Conservation (phyloP, 2,888 invertebrate genomes). For the Ctena decussata region DNA sequence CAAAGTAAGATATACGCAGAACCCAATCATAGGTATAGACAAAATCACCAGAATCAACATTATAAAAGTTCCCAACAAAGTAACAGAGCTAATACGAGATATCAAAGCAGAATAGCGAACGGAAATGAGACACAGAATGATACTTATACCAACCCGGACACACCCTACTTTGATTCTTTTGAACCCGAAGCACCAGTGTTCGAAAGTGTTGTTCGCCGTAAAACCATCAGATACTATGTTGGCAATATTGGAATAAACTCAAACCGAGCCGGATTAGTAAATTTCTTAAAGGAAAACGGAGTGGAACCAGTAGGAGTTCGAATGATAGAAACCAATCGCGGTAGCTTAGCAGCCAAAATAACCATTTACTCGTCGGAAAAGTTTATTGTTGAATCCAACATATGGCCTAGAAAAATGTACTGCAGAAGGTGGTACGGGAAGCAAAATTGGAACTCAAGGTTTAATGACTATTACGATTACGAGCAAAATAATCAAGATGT, state of each 20-base stretch:
- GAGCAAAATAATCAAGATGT: background rate
- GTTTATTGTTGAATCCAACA: background rate
- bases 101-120: too few species aligned
- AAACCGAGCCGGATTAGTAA: background rate
- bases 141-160: too few species aligned
- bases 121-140: too few species aligned
- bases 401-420: background rate
- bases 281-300: background rate
- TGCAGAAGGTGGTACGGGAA: background rate
- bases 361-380: background rate
- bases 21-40: too few species aligned
- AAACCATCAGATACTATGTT: background rate
- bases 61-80: too few species aligned
- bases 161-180: background rate
- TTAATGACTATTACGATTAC: background rate
- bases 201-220: background rate
- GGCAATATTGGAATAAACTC: background rate
- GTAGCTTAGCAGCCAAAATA: background rate
- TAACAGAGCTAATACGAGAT: too few species aligned
- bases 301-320: background rate
- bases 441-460: background rate
- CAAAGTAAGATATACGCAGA: too few species aligned
- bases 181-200: background rate
- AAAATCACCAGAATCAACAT: too few species aligned
- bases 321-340: background rate